Evolutionary conservation across 2,888 invertebrate genomes (phyloP).

Genomic region (Cotesia congregata): DNA sequence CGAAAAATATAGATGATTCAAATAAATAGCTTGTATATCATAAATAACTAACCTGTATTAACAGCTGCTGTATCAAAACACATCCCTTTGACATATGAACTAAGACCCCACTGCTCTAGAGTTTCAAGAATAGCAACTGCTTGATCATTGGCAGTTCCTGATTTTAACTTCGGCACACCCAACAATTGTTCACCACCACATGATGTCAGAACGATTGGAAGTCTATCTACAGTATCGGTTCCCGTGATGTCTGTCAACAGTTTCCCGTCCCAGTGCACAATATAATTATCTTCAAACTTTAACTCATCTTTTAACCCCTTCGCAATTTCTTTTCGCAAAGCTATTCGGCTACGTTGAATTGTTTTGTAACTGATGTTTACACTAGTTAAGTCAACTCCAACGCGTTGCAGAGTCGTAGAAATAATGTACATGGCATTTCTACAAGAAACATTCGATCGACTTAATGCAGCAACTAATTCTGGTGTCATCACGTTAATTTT

Average conservation of each 20-base stretch:
- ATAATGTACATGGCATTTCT: neutral
- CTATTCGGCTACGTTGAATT: neutral
- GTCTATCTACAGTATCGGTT: neutral
- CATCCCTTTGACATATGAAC: neutral
- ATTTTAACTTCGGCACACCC: neutral
- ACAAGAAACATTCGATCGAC: neutral
- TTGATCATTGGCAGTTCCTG: neutral
- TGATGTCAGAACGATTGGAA: neutral
- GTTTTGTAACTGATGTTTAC: neutral
- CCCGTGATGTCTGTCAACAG: neutral
- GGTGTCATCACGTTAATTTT: neutral
- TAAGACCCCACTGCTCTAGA: neutral
- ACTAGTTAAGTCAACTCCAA: neutral
- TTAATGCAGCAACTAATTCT: constrained; percentile 2
- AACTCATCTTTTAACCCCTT: neutral
- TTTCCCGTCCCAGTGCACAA: neutral
- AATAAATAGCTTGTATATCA: neutral
- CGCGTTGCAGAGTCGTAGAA: neutral
- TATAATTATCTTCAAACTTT: neutral
- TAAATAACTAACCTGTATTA: neutral
- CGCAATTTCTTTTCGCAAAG: neutral
- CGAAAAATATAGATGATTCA: neutral
- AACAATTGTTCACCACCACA: neutral
- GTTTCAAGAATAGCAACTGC: neutral
- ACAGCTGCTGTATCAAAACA: neutral